A percentile compares a stretch with the other conserved stretches of the same genome.
Evolutionary conservation across 1,140 invertebrate species (phyloP).

Genomic region (Hylaeus anthracinus): DNA sequence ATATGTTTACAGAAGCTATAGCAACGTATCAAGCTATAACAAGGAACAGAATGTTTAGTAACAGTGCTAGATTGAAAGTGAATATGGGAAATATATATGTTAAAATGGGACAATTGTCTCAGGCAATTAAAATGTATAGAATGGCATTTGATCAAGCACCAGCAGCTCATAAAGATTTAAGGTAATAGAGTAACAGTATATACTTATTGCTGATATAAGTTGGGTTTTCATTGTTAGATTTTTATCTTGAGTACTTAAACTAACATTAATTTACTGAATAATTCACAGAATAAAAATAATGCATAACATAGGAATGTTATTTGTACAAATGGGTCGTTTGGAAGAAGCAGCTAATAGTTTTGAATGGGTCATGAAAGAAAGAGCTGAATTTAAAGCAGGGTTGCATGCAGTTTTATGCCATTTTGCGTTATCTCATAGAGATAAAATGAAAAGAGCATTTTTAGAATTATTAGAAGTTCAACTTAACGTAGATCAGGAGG

Average conservation of each 20-base stretch:
- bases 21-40: slow-evolving; percentile 96
- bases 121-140: slow-evolving; percentile 98
- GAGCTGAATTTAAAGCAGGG: slow-evolving; percentile 92
- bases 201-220: background rate
- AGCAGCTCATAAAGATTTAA: slow-evolving; percentile 93
- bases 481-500: slow-evolving; percentile 90
- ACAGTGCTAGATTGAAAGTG: slow-evolving; percentile 94
- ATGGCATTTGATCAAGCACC: slow-evolving; percentile 98
- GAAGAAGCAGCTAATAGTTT: slow-evolving; percentile 97
- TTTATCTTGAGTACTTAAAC: background rate
- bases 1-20: slow-evolving; percentile 97
- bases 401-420: slow-evolving; percentile 96
- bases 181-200: slow-evolving; percentile 81
- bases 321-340: slow-evolving; percentile 97
- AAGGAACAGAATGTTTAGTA: slow-evolving; percentile 92
- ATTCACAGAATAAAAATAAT: slow-evolving; percentile 94
- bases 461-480: slow-evolving; percentile 94
- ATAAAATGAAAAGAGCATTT: slow-evolving; percentile 97
- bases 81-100: slow-evolving; percentile 99
- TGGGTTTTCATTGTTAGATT: background rate
- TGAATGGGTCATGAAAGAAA: slow-evolving; percentile 98
- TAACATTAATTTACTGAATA: slow-evolving; percentile 45
- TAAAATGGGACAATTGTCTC: slow-evolving; percentile 95
- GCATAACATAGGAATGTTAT: slow-evolving; percentile 98
- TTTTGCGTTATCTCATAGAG: slow-evolving; percentile 94